These are phyloP conservation scores for Chloropsis hardwickii DNA, from an alignment of 2,113 vertebrate genomes.

Conservation along the genomic window DNA sequence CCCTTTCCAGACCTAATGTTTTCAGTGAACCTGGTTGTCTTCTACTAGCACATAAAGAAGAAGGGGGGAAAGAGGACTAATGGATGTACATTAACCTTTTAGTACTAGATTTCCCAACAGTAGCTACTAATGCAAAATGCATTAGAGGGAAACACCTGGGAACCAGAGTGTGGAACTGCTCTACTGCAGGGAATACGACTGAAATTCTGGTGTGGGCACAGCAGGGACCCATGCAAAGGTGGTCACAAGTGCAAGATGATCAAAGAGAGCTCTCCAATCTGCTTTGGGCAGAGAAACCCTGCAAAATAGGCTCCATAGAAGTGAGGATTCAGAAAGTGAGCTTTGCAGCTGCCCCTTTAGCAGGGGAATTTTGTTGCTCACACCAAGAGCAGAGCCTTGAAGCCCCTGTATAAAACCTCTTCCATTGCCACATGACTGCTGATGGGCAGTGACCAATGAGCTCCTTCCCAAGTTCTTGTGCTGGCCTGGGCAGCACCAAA, in stretches of 20 bases:
- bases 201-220: neutral
- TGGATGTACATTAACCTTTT: conserved; percentile 63
- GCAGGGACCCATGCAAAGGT: neutral
- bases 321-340: neutral
- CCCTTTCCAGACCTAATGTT: neutral
- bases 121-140: conserved; percentile 42
- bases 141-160: conserved; percentile 19
- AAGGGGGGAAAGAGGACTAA: neutral
- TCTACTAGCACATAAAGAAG: conserved; percentile 12
- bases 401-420: neutral
- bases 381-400: neutral
- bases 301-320: neutral
- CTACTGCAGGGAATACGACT: neutral
- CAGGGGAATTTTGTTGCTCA: neutral
- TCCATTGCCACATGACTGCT: neutral
- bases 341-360: neutral
- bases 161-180: neutral
- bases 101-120: conserved; percentile 53
- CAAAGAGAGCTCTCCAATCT: neutral
- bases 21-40: conserved; percentile 42
- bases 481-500: neutral
- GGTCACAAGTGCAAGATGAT: neutral
- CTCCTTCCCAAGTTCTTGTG: neutral
- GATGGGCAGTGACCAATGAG: neutral
- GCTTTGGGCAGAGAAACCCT: neutral